These are phyloP conservation scores for Aphrocallistes beatrix DNA, from an alignment of 37 sponge, comb jelly and placozoan species.

Conservation along the genomic window DNA sequence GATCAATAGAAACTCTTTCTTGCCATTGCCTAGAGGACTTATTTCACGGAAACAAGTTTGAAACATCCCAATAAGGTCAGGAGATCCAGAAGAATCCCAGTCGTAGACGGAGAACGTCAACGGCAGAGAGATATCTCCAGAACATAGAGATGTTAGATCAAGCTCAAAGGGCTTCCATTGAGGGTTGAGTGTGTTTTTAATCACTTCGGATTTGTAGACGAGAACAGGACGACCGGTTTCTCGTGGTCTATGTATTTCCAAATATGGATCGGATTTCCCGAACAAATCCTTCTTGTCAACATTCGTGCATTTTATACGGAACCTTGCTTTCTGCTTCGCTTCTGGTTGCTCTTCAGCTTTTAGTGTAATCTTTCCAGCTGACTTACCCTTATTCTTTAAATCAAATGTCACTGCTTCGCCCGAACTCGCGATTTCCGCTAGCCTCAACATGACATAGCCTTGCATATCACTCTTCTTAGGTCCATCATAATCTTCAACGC, in stretches of 20 bases:
- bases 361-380: conserved; percentile 47
- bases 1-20: conserved; percentile 8
- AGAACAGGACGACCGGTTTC: conserved; percentile 60
- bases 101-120: conserved; percentile 65
- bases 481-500: conserved; percentile 68
- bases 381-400: conserved; percentile 45
- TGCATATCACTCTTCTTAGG: conserved; percentile 47
- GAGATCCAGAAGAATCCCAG: conserved; percentile 59
- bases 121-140: conserved; percentile 71
- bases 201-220: conserved; percentile 60
- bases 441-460: conserved; percentile 49
- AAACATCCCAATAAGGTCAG: conserved; percentile 56
- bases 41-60: conserved; percentile 47
- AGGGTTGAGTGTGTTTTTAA: conserved; percentile 67
- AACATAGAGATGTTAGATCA: conserved; percentile 52
- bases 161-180: conserved; percentile 57
- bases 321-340: conserved; percentile 43
- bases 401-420: conserved; percentile 38
- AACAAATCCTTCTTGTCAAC: conserved; percentile 92
- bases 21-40: conserved; percentile 10
- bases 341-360: conserved; percentile 65
- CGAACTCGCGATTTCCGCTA: conserved; percentile 65
- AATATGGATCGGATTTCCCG: conserved; percentile 92
- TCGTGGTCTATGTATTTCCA: conserved; percentile 62
- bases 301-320: conserved; percentile 57